Base-by-base conservation (phyloP, 2,113 vertebrate species). In the Choloepus hoffmanni region DNA sequence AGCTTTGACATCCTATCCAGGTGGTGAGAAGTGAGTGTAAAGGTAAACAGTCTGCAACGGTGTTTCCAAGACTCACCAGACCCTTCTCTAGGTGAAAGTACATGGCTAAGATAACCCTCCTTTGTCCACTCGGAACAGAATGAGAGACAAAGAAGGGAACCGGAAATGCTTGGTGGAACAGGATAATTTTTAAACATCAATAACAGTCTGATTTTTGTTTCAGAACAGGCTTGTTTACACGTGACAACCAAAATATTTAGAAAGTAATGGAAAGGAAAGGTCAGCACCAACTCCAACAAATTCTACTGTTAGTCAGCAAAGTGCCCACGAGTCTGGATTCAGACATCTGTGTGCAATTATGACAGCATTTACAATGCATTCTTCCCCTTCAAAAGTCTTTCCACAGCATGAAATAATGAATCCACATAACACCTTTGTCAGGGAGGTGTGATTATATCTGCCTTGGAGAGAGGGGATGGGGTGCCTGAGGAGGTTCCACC, bases 191-290 rank as follows among this genome's bases (percentile, higher is more conserved):
- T 43, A 82, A 93, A 65, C 74, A 76, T 89, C 95, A 79, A 50
- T 78, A 68, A 67, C 40, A 74, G 21, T 68, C 67, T 90, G 89
- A 83, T 55, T 91, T 94, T 92, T 92, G 74, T 84, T 96, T 96
- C n/a, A 7, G 72, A 94, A 97, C 77, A 70, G 76, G 53, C 72
- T 94, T 97, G 95, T 98, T 96, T 97, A 96, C 81, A 96, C 63
- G 28, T 60, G 79, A 95, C 96, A 96, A 87, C 70, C 96, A 95
- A 97, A 98, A 97, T 96, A 97, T 97, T 97, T 96, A 94, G 96
- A 97, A 77, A 95, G 81, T n/a, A 76, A 92, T 50, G 62, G 63
- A 76, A 77, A 95, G 87, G 70, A 93, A 96, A 97, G 95, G 88
- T 97, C 89, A 67, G 50, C 86, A 90, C 24, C n/a, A 33, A 74